Evolutionary conservation across 2,888 invertebrate species (phyloP).

Genomic region (Sipha maydis): DNA sequence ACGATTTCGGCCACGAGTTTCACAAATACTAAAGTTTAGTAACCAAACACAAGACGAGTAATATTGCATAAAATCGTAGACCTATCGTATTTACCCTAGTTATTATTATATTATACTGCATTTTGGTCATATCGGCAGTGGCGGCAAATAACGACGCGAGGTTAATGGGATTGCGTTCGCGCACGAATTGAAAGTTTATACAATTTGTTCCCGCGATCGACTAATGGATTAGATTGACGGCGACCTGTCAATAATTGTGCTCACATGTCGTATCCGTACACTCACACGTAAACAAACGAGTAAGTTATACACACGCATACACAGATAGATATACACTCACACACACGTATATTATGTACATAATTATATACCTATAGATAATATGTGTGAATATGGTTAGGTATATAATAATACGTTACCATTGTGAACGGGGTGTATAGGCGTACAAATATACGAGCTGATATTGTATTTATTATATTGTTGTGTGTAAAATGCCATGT

Average conservation of each 20-base stretch:
- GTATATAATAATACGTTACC: not conserved
- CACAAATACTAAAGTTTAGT: too few relatives aligned
- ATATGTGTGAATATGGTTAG: too few relatives aligned
- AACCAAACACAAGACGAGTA: too few relatives aligned
- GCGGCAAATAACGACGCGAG: constrained; percentile 2
- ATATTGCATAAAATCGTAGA: not conserved
- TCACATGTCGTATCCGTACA: not conserved
- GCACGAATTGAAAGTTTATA: constrained; percentile 31
- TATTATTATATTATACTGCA: not conserved
- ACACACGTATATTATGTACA: not conserved
- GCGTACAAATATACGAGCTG: too few relatives aligned
- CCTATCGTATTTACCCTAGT: not conserved
- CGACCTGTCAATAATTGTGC: constrained; percentile 51
- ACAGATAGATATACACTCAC: too few relatives aligned
- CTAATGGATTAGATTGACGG: constrained; percentile 52
- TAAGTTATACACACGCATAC: not conserved
- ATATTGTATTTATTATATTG: too few relatives aligned
- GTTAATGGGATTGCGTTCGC: constrained; percentile 41
- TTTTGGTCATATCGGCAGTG: not conserved
- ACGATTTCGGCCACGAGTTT: too few relatives aligned
- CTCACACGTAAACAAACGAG: not conserved
- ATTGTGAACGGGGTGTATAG: too few relatives aligned
- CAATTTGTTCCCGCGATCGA: constrained; percentile 8
- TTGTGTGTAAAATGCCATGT: too few relatives aligned
- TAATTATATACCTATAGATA: too few relatives aligned